These are phyloP conservation scores for Coryphaenoides rupestris DNA, from an alignment of 2,113 vertebrate genomes.

Conservation along the genomic window DNA sequence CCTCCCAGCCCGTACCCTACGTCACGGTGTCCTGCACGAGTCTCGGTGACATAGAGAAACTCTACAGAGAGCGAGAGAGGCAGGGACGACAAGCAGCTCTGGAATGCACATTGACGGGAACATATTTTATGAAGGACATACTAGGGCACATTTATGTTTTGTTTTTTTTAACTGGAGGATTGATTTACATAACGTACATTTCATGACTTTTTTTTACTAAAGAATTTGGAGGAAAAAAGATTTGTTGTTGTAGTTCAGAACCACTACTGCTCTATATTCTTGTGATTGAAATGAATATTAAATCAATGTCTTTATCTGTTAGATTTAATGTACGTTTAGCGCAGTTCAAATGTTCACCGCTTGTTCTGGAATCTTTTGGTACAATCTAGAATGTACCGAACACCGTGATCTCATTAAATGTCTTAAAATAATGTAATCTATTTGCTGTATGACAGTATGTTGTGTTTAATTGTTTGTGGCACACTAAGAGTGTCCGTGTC, in stretches of 20 bases:
- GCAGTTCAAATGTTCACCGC: constrained; percentile 8
- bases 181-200: neutral
- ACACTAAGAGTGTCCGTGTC: no score
- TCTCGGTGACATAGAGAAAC: constrained; percentile 21
- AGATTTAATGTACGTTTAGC: constrained; percentile 25
- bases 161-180: constrained; percentile 15
- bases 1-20: constrained; percentile 19
- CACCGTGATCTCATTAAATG: neutral
- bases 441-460: neutral
- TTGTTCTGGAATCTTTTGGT: constrained; percentile 10
- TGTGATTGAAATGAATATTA: constrained; percentile 7
- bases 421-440: neutral
- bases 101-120: constrained; percentile 28
- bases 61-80: neutral
- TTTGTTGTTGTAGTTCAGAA: constrained; percentile 15
- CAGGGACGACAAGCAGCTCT: constrained; percentile 22
- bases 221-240: no score
- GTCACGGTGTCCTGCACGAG: neutral
- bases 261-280: constrained; percentile 7
- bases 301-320: constrained; percentile 16
- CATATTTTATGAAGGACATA: constrained; percentile 13
- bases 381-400: no score
- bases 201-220: neutral
- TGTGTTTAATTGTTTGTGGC: neutral
- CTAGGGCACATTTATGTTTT: constrained; percentile 10